phyloP scores from a whole-genome alignment of 2,797 vertebrate species.

The Amazona finschi region DNA sequence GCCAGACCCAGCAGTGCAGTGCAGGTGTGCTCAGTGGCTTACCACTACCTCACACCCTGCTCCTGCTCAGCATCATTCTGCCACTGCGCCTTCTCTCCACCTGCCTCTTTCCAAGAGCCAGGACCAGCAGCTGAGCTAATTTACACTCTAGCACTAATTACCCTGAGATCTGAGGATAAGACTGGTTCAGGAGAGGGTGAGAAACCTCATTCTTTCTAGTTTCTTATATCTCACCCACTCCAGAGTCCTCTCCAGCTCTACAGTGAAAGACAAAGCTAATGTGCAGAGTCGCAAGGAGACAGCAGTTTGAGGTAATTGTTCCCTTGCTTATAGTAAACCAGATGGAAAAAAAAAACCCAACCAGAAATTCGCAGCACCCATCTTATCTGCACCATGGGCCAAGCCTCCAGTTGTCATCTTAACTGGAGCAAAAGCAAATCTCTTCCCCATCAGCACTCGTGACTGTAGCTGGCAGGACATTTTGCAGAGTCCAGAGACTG shows the following conservation, averaged over 20 bases:
- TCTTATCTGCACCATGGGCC: background rate
- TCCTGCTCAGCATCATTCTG: background rate
- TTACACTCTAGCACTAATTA: background rate
- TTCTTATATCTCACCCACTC: background rate
- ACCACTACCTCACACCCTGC: background rate
- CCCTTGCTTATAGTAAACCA: background rate
- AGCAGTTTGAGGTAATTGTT: rapidly evolving
- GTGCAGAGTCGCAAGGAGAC: background rate
- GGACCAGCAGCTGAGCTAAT: background rate
- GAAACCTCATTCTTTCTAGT: background rate
- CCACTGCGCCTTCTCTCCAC: rapidly evolving
- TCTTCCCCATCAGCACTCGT: background rate
- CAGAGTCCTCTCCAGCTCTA: background rate
- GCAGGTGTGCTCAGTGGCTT: background rate
- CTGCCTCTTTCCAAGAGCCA: background rate
- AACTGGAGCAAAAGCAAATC: background rate
- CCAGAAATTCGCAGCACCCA: background rate
- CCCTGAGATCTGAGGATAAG: rapidly evolving
- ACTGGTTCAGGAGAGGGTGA: background rate
- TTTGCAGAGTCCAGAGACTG: background rate
- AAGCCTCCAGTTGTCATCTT: background rate
- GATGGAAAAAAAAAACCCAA: background rate
- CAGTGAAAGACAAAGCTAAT: background rate
- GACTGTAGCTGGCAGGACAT: conserved; percentile 20
- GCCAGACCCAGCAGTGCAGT: rapidly evolving